A percentile compares a stretch with the other conserved stretches of the same genome.
Conservation (phyloP, 92 coral and sea anemone species). For the Galaxea fascicularis region DNA sequence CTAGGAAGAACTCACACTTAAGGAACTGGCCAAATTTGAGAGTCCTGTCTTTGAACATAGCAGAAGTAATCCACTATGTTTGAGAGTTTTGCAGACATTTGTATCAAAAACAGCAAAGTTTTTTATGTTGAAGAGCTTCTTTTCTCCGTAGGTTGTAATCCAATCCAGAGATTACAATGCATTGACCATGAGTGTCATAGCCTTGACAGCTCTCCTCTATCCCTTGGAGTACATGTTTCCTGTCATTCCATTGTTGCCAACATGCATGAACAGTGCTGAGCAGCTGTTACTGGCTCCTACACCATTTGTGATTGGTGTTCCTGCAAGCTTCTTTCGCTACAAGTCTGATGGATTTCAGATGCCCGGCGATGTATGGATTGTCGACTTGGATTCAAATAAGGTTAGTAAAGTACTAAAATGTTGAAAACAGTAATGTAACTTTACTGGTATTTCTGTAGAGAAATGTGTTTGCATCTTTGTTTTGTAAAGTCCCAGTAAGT, state of each 20-base stretch:
- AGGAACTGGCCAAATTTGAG: too few species aligned
- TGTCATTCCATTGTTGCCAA: slow-evolving; percentile 90
- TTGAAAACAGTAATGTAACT: slow-evolving; percentile 88
- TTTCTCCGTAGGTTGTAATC: slow-evolving; percentile 81
- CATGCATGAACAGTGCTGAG: slow-evolving; percentile 98
- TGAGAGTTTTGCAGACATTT: slow-evolving; percentile 66
- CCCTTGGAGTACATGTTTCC: slow-evolving; percentile 99
- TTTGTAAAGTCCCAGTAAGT: not conserved
- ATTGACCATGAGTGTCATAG: slow-evolving; percentile 93
- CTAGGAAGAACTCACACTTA: too few species aligned
- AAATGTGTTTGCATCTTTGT: not conserved
- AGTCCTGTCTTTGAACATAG: too few species aligned
- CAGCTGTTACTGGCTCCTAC: slow-evolving; percentile 98
- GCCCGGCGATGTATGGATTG: slow-evolving; percentile 94
- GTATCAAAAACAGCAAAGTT: too few species aligned
- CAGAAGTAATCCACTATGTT: too few species aligned
- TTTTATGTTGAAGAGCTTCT: not conserved
- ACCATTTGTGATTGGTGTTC: slow-evolving; percentile 98
- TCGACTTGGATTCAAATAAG: slow-evolving; percentile 96
- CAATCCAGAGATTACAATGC: slow-evolving; percentile 99
- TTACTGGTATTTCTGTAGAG: not conserved
- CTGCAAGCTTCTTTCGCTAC: slow-evolving; percentile 99
- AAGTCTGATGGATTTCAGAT: slow-evolving; percentile 80
- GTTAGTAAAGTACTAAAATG: slow-evolving; percentile 38
- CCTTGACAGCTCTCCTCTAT: slow-evolving; percentile 87